Evolutionary conservation across 37 sponge, comb jelly and placozoan species (phyloP).

Genomic region (Mnemiopsis leidyi): DNA sequence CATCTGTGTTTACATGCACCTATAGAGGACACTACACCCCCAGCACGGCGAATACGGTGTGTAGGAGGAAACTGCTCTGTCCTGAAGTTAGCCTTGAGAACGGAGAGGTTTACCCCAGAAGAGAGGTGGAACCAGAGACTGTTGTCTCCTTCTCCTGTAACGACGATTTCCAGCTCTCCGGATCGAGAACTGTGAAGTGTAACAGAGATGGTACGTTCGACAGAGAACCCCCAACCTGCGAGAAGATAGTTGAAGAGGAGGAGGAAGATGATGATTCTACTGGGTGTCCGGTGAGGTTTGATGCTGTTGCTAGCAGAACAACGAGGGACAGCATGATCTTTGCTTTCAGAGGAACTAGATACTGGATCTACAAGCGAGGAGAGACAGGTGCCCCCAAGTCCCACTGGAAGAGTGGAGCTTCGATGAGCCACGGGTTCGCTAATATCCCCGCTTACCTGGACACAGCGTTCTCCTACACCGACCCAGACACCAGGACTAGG

Average conservation of each 20-base stretch:
- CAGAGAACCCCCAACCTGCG: neutral
- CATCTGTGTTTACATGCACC: neutral
- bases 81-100: neutral
- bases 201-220: slow-evolving; percentile 13
- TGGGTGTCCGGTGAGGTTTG: neutral
- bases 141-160: slow-evolving; percentile 28
- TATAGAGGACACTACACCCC: neutral
- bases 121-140: neutral
- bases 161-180: slow-evolving; percentile 17
- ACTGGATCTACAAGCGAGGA: slow-evolving; percentile 3
- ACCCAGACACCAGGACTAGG: slow-evolving; percentile 4
- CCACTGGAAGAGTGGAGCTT: neutral
- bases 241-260: slow-evolving; percentile 8
- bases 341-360: slow-evolving; percentile 8
- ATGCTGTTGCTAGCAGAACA: neutral
- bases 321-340: slow-evolving; percentile 16
- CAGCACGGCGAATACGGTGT: neutral
- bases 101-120: slow-evolving; percentile 19
- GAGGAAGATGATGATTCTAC: neutral
- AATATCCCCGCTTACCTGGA: slow-evolving; percentile 18
- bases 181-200: neutral
- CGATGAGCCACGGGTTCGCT: neutral
- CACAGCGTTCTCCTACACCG: slow-evolving; percentile 22
- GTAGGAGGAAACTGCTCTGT: neutral
- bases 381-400: neutral